A percentile compares a stretch with the other conserved stretches of the same genome.
Conservation (phyloP, 2,797 vertebrate species). For the Pipistrellus kuhlii region DNA sequence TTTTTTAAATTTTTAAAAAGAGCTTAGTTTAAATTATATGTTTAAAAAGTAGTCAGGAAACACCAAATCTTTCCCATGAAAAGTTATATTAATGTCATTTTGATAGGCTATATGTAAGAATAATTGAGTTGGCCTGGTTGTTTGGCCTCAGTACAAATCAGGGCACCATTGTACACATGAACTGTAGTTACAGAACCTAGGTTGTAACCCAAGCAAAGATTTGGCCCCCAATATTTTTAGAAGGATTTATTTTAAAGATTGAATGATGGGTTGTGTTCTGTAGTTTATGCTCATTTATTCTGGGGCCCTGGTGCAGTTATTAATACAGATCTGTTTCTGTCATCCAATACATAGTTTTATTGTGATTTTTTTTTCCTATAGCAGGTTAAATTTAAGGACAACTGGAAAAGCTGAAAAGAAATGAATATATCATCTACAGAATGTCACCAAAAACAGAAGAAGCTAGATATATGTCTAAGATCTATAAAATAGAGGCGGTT, state of each 20-base stretch:
- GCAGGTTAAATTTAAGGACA: slow-evolving; percentile 75
- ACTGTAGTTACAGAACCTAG: background rate
- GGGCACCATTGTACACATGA: background rate
- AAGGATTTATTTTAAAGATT: slow-evolving; percentile 63
- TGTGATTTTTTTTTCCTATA: slow-evolving; percentile 64
- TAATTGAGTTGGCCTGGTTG: background rate
- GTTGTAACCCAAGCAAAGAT: background rate
- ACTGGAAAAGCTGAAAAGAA: slow-evolving; percentile 54
- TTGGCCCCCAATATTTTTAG: slow-evolving; percentile 49
- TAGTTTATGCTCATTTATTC: slow-evolving; percentile 78
- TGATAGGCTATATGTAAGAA: slow-evolving; percentile 16
- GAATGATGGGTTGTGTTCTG: slow-evolving; percentile 56
- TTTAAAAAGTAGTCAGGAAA: slow-evolving; percentile 44
- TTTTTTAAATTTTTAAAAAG: background rate
- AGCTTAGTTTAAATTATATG: slow-evolving; percentile 20
- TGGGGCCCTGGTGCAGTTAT: slow-evolving; percentile 56
- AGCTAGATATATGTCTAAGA: slow-evolving; percentile 64
- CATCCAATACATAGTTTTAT: slow-evolving; percentile 67
- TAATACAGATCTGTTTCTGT: slow-evolving; percentile 73
- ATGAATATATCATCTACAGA: slow-evolving; percentile 63
- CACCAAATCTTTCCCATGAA: background rate
- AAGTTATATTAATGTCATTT: background rate
- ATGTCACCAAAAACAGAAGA: slow-evolving; percentile 68
- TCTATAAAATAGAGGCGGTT: slow-evolving; percentile 64
- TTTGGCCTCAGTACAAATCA: background rate